Evolutionary conservation across 2,888 invertebrate genomes (phyloP).

Genomic region (Andrena fulva): DNA sequence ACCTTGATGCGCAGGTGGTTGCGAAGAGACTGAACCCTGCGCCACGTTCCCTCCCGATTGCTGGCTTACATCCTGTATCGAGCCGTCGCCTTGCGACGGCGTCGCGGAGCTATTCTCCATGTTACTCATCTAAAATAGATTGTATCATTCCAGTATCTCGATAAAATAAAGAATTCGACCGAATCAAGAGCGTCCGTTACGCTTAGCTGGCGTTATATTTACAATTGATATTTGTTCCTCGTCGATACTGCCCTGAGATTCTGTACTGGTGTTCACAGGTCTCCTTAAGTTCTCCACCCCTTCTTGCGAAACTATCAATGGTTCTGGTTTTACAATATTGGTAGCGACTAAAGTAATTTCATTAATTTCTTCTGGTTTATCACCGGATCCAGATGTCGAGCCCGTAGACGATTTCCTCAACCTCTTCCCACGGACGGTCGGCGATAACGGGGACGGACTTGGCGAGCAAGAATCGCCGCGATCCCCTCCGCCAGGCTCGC

Average conservation of each 20-base stretch:
- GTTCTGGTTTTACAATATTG: conserved; percentile 82
- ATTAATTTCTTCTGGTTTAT: conserved; percentile 80
- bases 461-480: conserved; percentile 82
- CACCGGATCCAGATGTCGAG: conserved; percentile 81
- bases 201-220: conserved; percentile 53
- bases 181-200: background rate
- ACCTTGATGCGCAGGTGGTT: conserved; percentile 82
- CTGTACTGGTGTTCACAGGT: conserved; percentile 79
- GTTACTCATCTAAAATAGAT: conserved; percentile 79
- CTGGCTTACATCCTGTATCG: conserved; percentile 81
- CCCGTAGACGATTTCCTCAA: conserved; percentile 89
- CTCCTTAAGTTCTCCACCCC: conserved; percentile 76
- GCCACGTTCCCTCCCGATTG: conserved; percentile 77
- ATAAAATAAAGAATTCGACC: background rate
- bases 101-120: conserved; percentile 81
- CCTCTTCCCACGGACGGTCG: conserved; percentile 87
- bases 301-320: conserved; percentile 78
- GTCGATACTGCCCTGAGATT: conserved; percentile 82
- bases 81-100: conserved; percentile 80
- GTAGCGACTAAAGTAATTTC: conserved; percentile 82
- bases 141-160: background rate
- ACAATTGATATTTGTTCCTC: conserved; percentile 83
- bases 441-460: conserved; percentile 86
- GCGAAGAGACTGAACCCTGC: conserved; percentile 79
- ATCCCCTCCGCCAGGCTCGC: conserved; percentile 80